Conservation (phyloP, 2,113 vertebrate genomes). For the Budorcas taxicolor region DNA sequence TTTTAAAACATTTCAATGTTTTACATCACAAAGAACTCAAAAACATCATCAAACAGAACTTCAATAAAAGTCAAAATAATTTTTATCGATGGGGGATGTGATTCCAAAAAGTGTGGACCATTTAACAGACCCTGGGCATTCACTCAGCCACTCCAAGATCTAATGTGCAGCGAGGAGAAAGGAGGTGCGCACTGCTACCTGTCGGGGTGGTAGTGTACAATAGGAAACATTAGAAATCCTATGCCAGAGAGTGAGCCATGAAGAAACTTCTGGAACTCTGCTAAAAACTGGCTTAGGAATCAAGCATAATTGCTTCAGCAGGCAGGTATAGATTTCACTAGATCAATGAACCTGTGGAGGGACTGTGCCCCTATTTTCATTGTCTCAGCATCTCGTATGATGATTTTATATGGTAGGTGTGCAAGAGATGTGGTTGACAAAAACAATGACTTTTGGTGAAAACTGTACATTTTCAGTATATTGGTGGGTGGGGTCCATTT, state of each 20-base stretch:
- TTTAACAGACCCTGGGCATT: not conserved
- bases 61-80: not conserved
- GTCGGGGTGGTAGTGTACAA: not conserved
- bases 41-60: not conserved
- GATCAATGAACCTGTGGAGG: not conserved
- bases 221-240: not conserved
- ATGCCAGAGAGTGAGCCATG: not conserved
- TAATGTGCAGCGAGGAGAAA: not conserved
- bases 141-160: not conserved
- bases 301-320: not conserved
- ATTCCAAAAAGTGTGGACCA: not conserved
- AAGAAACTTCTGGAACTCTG: conserved; percentile 10
- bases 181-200: not conserved
- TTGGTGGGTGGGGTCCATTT: not conserved
- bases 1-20: not conserved
- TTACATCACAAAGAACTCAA: not conserved
- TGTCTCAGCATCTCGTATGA: not conserved
- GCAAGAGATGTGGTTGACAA: not conserved
- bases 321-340: not conserved
- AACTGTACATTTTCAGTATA: not conserved
- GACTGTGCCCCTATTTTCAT: not conserved
- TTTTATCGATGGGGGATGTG: not conserved
- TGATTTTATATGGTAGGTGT: not conserved
- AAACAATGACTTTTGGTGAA: not conserved
- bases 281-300: not conserved